Base-by-base conservation (phyloP, 2,888 invertebrate species). In the Operophtera brumata region DNA sequence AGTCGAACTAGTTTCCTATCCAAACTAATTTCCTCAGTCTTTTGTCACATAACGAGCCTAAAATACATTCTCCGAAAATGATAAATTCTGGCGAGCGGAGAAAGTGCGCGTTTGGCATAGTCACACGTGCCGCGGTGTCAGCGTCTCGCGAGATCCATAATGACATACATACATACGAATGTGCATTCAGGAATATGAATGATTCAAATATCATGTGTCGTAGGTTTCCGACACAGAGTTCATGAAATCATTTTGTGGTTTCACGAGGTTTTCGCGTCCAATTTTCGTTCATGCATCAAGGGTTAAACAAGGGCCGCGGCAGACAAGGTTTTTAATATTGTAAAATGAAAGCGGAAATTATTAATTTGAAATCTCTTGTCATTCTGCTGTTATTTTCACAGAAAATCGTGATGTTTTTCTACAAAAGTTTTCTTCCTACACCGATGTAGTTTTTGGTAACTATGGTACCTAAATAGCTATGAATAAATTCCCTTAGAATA, bases 71-170 rank as follows among this genome's bases (percentile, higher is more conserved):
- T 51, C 59, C 62, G 57, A 65, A 57, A 61, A 62, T 61, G 45
- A 66, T 69, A 58, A 66, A 70, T 68, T 58, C 57, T 60, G 62
- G 56, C 50, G 63, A 65, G 58, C 56, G 64, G 81, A 78, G 82
- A 81, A 82, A 82, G 82, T 80, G 63, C 65, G 70, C 67, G 71
- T 69, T 72, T 77, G 77, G 67, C 74, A 75, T 76, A 70, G 70
- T 65, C 66, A 70, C 71, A 75, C 70, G 73, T 71, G 63, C 61
- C 59, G 66, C 61, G 62, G 72, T 70, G 69, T 59, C 71, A 68
- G 69, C 61, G 61, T 65, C 66, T 73, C 64, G 59, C 50, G 71
- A 67, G 60, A 66, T 65, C 59, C 68, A 68, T 65, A 63, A 67
- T 70, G 71, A 66, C 69, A 70, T 59, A 71, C 65, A 70, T 74